Evolutionary conservation across 2,797 vertebrate genomes (phyloP).

Genomic region (Sus cebifrons): DNA sequence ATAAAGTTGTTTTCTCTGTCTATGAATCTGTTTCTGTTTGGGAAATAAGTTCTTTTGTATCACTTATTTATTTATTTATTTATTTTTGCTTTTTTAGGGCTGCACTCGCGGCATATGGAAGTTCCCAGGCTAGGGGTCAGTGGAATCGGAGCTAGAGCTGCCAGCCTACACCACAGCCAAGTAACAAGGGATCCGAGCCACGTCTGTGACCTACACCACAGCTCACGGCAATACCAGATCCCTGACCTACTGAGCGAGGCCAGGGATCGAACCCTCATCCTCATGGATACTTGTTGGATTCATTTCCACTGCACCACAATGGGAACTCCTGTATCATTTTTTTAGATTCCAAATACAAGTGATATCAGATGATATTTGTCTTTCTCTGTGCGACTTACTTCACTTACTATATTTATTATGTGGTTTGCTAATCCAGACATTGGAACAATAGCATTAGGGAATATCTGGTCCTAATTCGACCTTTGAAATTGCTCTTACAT

Average conservation of each 20-base stretch:
- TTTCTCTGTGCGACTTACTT: background rate
- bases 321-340: background rate
- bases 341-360: background rate
- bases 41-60: background rate
- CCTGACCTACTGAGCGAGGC: too few species aligned
- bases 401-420: background rate
- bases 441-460: background rate
- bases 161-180: too few species aligned
- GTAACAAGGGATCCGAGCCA: too few species aligned
- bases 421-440: slow-evolving; percentile 10
- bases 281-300: too few species aligned
- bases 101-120: too few species aligned
- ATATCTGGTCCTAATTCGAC: slow-evolving; percentile 25
- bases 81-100: too few species aligned
- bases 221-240: too few species aligned
- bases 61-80: background rate
- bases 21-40: background rate
- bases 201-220: too few species aligned
- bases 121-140: too few species aligned
- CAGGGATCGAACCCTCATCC: too few species aligned
- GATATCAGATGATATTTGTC: background rate
- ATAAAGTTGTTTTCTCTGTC: background rate
- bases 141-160: too few species aligned
- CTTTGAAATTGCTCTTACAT: slow-evolving; percentile 1
- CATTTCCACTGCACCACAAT: too few species aligned